These are phyloP conservation scores for Polyommatus icarus DNA, from an alignment of 2,888 invertebrate genomes.

Conservation along the genomic window DNA sequence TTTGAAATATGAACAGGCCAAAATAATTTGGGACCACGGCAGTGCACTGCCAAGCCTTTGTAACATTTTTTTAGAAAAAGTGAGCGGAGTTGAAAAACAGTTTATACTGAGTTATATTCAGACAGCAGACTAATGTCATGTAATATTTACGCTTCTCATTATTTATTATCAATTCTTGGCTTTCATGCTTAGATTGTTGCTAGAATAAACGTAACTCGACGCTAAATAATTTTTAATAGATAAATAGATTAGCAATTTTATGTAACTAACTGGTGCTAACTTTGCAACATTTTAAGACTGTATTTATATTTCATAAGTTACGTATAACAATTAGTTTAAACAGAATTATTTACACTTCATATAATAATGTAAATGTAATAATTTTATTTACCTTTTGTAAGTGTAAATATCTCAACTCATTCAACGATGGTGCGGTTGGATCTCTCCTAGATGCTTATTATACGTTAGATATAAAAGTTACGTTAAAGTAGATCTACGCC, in stretches of 20 bases:
- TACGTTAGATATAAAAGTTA: background rate
- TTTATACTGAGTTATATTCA: too few relatives aligned
- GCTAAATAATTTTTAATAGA: background rate
- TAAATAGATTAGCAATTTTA: slow-evolving; percentile 15
- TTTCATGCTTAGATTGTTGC: background rate
- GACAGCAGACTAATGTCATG: too few relatives aligned
- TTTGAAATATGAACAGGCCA: background rate
- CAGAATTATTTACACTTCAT: slow-evolving; percentile 14
- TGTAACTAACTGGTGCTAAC: slow-evolving; percentile 48
- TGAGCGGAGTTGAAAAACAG: too few relatives aligned
- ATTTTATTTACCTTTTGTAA: background rate
- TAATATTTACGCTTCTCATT: too few relatives aligned
- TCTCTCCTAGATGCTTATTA: slow-evolving; percentile 11
- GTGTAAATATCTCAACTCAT: slow-evolving; percentile 20
- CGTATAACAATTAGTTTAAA: background rate
- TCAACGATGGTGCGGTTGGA: slow-evolving; percentile 12
- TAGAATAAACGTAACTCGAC: background rate
- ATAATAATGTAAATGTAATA: background rate
- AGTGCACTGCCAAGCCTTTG: background rate
- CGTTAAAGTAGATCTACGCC: background rate
- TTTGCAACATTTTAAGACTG: slow-evolving; percentile 63
- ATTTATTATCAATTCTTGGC: background rate
- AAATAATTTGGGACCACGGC: background rate
- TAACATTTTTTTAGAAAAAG: background rate
- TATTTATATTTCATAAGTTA: slow-evolving; percentile 37